Conservation (phyloP, 2,888 invertebrate genomes). For the Tenthredo livida region DNA sequence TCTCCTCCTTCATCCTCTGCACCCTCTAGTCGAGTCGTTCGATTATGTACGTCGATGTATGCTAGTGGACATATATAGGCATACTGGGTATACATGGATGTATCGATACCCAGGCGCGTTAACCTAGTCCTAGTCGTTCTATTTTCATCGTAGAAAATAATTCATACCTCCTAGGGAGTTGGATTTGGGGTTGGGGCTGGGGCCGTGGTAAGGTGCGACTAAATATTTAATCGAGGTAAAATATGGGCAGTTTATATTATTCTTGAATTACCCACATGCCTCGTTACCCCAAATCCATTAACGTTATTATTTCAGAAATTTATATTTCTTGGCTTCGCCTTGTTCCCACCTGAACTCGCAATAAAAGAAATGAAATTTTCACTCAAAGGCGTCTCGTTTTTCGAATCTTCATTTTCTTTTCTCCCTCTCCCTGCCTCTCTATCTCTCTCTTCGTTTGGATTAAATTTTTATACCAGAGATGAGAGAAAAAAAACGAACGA, state of each 20-base stretch:
- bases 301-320: background rate
- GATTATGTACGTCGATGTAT: background rate
- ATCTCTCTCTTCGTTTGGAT: no score
- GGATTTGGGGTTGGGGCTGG: background rate
- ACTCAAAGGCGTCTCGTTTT: no score
- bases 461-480: background rate
- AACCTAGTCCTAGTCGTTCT: background rate
- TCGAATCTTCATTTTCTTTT: no score
- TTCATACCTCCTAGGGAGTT: background rate
- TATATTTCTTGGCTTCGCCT: background rate
- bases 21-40: background rate
- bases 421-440: no score
- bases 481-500: no score
- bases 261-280: background rate
- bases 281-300: constrained; percentile 3
- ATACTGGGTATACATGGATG: background rate
- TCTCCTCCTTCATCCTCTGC: background rate
- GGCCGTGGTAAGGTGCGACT: background rate
- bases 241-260: background rate
- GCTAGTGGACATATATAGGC: background rate
- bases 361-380: background rate
- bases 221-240: constrained; percentile 1
- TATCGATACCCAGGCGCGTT: background rate
- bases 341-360: no score
- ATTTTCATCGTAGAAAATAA: constrained; percentile 16